phyloP scores from a whole-genome alignment of 2,888 invertebrate species.

The Leucophenga montana region DNA sequence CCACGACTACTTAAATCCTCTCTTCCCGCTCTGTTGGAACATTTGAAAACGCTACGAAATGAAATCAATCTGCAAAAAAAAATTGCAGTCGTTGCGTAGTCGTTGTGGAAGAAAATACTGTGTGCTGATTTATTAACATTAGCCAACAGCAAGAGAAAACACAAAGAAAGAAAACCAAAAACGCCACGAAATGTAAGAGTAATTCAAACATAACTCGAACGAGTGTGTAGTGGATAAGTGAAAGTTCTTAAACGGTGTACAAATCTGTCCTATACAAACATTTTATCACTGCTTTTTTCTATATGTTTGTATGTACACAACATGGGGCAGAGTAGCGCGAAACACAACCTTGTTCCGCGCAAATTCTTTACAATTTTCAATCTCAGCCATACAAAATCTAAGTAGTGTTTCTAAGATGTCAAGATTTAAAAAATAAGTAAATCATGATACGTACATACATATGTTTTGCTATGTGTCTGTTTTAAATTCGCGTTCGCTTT shows the following conservation, averaged over 20 bases:
- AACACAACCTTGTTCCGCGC: no score
- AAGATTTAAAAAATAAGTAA: no score
- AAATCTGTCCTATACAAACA: no score
- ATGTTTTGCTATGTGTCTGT: no score
- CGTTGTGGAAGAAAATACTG: slow-evolving; percentile 2
- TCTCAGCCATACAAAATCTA: no score
- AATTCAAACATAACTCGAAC: not conserved
- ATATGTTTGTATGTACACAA: no score
- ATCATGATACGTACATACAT: no score
- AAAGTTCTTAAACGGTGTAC: not conserved
- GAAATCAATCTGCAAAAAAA: slow-evolving; percentile 3
- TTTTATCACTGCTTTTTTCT: no score
- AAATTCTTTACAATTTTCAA: no score
- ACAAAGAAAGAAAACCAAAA: not conserved
- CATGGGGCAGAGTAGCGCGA: no score
- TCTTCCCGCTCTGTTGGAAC: not conserved
- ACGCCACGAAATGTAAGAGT: slow-evolving; percentile 15
- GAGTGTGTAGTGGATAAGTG: not conserved
- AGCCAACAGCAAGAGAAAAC: not conserved
- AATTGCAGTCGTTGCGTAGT: slow-evolving; percentile 11
- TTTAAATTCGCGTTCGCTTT: no score
- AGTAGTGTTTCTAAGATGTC: no score
- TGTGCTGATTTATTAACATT: not conserved
- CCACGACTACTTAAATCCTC: slow-evolving; percentile 12
- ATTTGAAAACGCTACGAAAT: slow-evolving; percentile 1